A percentile compares a stretch with the other conserved stretches of the same genome.
These are phyloP conservation scores for Oreohelix idahoensis DNA, from an alignment of 1,140 invertebrate genomes.

Conservation along the genomic window DNA sequence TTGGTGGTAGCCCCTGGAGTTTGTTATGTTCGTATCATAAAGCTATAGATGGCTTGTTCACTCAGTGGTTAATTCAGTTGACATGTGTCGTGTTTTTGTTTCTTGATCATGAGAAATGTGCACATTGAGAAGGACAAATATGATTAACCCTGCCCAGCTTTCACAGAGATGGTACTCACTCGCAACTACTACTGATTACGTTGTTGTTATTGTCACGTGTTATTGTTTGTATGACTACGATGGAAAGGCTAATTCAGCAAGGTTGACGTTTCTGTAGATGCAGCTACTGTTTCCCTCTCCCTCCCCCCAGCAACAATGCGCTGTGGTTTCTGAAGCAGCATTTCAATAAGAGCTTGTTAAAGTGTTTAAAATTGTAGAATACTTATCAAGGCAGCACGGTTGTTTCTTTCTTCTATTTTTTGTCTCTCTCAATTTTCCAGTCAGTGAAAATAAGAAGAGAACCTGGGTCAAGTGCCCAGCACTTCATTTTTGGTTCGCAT, in stretches of 20 bases:
- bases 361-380: too few relatives aligned
- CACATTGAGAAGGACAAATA: neutral
- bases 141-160: conserved; percentile 35
- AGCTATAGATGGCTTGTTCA: conserved; percentile 36
- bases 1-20: conserved; percentile 37
- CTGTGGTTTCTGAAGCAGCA: too few relatives aligned
- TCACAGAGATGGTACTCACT: conserved; percentile 12
- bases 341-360: too few relatives aligned
- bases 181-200: conserved; percentile 32
- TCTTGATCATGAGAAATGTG: conserved; percentile 19
- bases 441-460: too few relatives aligned
- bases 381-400: too few relatives aligned
- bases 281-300: too few relatives aligned
- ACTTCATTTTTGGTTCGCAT: too few relatives aligned
- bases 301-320: too few relatives aligned
- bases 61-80: conserved; percentile 40
- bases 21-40: conserved; percentile 35
- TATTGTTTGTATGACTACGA: neutral
- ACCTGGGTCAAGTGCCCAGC: too few relatives aligned
- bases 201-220: conserved; percentile 24
- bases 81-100: conserved; percentile 30
- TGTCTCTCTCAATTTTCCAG: too few relatives aligned
- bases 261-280: conserved; percentile 27
- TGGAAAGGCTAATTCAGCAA: conserved; percentile 27
- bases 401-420: too few relatives aligned